Conservation (phyloP, 2,888 invertebrate genomes). For the Oxyteleia sp. region DNA sequence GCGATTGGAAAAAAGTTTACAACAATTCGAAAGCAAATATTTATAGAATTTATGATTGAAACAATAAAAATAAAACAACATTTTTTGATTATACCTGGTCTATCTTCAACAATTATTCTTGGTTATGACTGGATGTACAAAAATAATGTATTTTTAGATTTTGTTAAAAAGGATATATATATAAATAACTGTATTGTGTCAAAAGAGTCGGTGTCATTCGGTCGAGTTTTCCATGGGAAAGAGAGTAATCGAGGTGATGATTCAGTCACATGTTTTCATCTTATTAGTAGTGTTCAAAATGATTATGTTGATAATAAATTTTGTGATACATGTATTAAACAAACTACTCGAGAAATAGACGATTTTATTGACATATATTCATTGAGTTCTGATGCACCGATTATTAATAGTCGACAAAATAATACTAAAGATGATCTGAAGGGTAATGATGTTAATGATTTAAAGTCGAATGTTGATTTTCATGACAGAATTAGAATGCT, state of each 20-base stretch:
- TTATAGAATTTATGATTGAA: slow-evolving; percentile 40
- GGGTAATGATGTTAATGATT: too few species aligned
- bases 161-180: neutral
- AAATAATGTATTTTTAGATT: slow-evolving; percentile 57
- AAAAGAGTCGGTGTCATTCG: neutral
- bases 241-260: too few species aligned
- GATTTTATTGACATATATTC: neutral
- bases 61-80: slow-evolving; percentile 5
- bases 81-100: slow-evolving; percentile 60
- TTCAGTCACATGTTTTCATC: neutral
- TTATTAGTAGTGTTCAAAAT: neutral
- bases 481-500: neutral
- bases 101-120: slow-evolving; percentile 61
- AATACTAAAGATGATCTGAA: neutral
- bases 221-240: too few species aligned
- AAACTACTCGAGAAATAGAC: neutral
- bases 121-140: slow-evolving; percentile 69
- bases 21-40: slow-evolving; percentile 41
- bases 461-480: neutral
- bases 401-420: neutral
- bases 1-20: slow-evolving; percentile 51
- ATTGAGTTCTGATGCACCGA: neutral
- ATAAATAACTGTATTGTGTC: neutral
- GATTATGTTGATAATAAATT: neutral
- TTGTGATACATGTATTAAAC: neutral